Conservation (phyloP, 2,888 invertebrate species). For the Chrysina gloriosa region DNA sequence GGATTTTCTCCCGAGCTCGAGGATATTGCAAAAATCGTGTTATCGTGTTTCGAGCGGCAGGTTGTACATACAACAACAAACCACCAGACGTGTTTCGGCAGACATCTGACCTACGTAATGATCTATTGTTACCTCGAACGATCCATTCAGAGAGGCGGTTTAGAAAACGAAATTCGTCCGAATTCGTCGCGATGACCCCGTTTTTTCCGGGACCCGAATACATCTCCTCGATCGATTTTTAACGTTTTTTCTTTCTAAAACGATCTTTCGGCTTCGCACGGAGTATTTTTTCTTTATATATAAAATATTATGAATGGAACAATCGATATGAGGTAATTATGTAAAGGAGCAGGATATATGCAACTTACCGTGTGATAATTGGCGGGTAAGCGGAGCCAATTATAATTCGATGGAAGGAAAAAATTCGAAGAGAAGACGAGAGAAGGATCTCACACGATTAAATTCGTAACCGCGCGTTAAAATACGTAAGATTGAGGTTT, state of each 20-base stretch:
- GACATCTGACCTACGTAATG: background rate
- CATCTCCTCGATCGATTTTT: too few species aligned
- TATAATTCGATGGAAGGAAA: too few species aligned
- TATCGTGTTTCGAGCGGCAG: too few species aligned
- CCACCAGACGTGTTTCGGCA: background rate
- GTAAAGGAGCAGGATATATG: background rate
- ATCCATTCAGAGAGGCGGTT: background rate
- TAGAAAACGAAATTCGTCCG: background rate
- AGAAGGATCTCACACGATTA: conserved; percentile 1
- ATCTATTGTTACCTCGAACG: conserved; percentile 1
- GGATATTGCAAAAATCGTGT: background rate
- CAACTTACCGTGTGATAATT: background rate
- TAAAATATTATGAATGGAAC: too few species aligned
- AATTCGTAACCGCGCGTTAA: background rate
- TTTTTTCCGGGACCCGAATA: too few species aligned
- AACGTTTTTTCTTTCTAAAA: too few species aligned
- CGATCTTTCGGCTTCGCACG: too few species aligned
- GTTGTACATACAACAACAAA: too few species aligned
- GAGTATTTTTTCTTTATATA: too few species aligned
- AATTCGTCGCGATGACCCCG: too few species aligned
- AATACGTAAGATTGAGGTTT: too few species aligned
- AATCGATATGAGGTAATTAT: background rate
- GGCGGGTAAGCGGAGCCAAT: background rate
- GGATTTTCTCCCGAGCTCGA: background rate
- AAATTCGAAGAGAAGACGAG: too few species aligned